Conservation (phyloP, 2,113 vertebrate genomes). For the Rallus limicola region DNA sequence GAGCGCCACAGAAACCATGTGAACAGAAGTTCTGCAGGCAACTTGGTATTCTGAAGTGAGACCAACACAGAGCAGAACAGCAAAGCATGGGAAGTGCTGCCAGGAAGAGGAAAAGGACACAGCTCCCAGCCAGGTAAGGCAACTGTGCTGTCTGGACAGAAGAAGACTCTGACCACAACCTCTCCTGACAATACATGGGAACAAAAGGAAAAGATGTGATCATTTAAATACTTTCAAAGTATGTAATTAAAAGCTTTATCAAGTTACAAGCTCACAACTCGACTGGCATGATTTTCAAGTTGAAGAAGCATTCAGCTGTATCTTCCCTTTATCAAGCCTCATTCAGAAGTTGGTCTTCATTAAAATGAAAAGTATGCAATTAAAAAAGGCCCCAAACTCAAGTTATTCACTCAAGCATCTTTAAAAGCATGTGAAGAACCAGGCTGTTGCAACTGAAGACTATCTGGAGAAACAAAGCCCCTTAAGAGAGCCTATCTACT, state of each 20-base stretch:
- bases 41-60: neutral
- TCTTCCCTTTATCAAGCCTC: constrained; percentile 25
- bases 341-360: neutral
- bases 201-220: neutral
- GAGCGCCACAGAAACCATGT: neutral
- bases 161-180: neutral
- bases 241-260: constrained; percentile 17
- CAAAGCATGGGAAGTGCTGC: neutral
- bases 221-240: constrained; percentile 10
- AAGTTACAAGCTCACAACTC: constrained; percentile 14
- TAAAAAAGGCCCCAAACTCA: neutral
- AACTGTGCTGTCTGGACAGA: neutral
- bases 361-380: constrained; percentile 19
- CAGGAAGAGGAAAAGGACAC: neutral
- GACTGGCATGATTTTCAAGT: constrained; percentile 38
- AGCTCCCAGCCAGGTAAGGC: neutral
- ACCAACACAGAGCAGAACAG: neutral
- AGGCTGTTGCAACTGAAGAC: constrained; percentile 1
- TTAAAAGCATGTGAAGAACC: neutral
- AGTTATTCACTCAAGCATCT: neutral
- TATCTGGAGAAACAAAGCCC: constrained; percentile 34
- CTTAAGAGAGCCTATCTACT: constrained; percentile 21
- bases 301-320: neutral
- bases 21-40: neutral
- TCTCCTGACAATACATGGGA: neutral